A percentile compares a stretch with the other conserved stretches of the same genome.
Conservation (phyloP, 2,888 invertebrate species). For the Pandemis heparana region DNA sequence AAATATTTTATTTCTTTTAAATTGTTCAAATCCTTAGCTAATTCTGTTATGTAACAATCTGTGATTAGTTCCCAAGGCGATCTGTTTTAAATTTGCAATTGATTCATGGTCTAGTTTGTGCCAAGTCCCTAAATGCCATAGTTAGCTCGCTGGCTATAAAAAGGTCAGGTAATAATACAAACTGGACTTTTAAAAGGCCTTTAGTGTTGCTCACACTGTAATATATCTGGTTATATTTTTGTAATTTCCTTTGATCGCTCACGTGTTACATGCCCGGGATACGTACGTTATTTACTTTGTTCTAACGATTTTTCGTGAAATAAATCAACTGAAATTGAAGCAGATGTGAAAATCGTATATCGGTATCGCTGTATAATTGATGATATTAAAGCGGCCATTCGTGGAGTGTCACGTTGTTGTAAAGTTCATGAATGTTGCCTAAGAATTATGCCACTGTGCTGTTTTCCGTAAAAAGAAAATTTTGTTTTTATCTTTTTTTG, state of each 20-base stretch:
- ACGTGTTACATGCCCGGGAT: background rate
- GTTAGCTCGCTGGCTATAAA: slow-evolving; percentile 26
- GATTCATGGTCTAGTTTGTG: slow-evolving; percentile 46
- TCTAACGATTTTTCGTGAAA: background rate
- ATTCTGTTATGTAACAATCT: slow-evolving; percentile 32
- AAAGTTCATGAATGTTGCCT: too few species aligned
- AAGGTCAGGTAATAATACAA: slow-evolving; percentile 26
- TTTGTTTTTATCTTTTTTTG: too few species aligned
- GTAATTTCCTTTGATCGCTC: background rate
- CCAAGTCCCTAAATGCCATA: slow-evolving; percentile 30
- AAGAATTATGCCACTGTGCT: too few species aligned
- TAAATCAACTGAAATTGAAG: background rate
- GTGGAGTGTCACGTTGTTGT: too few species aligned
- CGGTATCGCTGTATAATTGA: too few species aligned
- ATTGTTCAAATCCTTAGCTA: background rate
- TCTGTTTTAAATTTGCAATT: slow-evolving; percentile 53
- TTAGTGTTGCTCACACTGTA: slow-evolving; percentile 12
- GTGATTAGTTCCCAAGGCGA: slow-evolving; percentile 51
- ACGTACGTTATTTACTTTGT: background rate
- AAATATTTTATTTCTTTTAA: background rate
- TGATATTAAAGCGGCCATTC: too few species aligned
- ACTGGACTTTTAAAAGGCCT: slow-evolving; percentile 5
- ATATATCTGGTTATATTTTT: slow-evolving; percentile 1
- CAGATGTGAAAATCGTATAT: too few species aligned
- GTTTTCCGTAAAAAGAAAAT: too few species aligned